phyloP scores from a whole-genome alignment of 2,797 vertebrate genomes.

The Podarcis lilfordi region DNA sequence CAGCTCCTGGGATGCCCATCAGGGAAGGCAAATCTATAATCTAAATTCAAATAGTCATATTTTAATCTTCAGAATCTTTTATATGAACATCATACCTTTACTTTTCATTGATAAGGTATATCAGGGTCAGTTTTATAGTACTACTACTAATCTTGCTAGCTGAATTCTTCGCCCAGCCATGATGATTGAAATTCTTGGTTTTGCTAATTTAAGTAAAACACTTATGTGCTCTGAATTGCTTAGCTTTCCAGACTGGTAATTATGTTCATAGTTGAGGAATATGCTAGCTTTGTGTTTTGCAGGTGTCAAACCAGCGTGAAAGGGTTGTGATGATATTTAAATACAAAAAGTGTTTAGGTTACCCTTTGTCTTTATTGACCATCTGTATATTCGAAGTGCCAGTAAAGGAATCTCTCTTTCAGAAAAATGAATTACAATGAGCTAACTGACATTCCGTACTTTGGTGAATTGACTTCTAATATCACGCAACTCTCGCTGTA shows the following conservation, averaged over 20 bases:
- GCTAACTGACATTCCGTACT: slow-evolving; percentile 86
- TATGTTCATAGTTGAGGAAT: slow-evolving; percentile 5
- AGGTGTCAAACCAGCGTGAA: neutral
- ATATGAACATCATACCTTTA: neutral
- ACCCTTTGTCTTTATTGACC: neutral
- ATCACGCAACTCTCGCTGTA: slow-evolving; percentile 92
- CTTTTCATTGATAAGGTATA: neutral
- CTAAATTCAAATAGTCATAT: neutral
- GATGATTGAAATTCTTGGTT: neutral
- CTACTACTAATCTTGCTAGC: neutral
- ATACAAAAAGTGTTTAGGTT: neutral
- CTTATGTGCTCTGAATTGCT: neutral
- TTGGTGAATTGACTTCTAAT: slow-evolving; percentile 90
- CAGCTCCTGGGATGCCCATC: too few species aligned
- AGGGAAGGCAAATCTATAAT: too few species aligned
- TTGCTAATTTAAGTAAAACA: neutral
- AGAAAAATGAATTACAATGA: slow-evolving; percentile 97
- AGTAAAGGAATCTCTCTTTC: slow-evolving; percentile 59
- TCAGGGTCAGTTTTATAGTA: neutral
- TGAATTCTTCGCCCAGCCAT: neutral
- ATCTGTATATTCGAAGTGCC: slow-evolving; percentile 32
- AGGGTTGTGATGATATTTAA: neutral
- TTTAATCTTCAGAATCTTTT: neutral
- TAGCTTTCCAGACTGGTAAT: slow-evolving; percentile 12
- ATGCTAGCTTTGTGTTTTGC: neutral